Evolutionary conservation across 2,888 invertebrate species (phyloP), one percentile per base, ranked within the genome.

Genomic region (Nymphalis urticae): DNA sequence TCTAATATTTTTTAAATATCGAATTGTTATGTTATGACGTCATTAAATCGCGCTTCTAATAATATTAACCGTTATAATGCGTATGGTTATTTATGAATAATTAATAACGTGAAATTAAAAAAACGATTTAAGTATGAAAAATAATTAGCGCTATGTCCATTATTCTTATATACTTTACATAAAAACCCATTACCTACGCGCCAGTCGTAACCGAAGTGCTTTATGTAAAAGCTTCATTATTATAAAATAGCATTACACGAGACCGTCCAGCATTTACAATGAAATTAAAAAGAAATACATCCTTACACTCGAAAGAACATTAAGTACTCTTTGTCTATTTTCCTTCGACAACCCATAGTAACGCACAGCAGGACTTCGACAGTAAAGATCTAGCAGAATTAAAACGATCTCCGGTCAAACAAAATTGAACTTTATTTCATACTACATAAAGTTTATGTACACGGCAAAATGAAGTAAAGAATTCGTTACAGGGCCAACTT

Each of bases 261-360:
- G 54, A 60, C 66, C 70, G 63, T 66, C 72, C 67, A 72, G 71
- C 74, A 72, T 73, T 75, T 70, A 71, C 70, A 74, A 74, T 72
- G 75, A 77, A 80, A 85, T 85, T 82, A 82, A 81, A 78, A 79
- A 79, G 78, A 80, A 79, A 79, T 79, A 78, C 78, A 73, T 78
- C 80, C 82, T 83, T 82, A 83, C 84, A 85, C 85, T 87, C 84
- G 81, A 85, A 87, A 83, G 86, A 86, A 87, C 88, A 88, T 87
- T 85, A 88, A 76, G 75, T 77, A 77, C 77, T 85, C 81, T 88
- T 87, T 82, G 79, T 85, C 84, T 88, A 86, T 90, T 90, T 90
- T 88, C 82, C 79, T 85, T 85, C 84, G 85, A 88, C 85, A 85
- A 85, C 84, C 86, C 87, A 81, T 88, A 85, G 88, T 86, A 87